Evolutionary conservation across 1,140 invertebrate species (phyloP).

Genomic region (Augochlora pura): DNA sequence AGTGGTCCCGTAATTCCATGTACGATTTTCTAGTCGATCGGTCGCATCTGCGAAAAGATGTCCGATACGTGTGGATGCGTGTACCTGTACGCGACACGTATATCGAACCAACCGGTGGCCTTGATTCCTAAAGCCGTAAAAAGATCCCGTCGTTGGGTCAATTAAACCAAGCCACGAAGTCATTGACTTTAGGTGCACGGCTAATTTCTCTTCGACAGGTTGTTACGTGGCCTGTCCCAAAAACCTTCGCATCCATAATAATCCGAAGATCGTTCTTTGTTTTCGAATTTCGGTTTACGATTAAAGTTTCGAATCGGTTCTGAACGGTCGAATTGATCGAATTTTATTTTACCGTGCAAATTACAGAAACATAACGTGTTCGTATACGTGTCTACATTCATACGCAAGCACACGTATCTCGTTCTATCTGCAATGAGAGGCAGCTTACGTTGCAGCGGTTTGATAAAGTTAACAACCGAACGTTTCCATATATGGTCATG

Average conservation of each 20-base stretch:
- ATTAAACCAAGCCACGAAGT: conserved; percentile 73
- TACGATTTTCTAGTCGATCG: neutral
- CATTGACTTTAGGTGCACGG: conserved; percentile 65
- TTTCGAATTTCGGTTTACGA: neutral
- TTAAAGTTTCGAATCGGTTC: neutral
- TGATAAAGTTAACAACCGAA: conserved; percentile 7
- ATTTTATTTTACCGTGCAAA: too few relatives aligned
- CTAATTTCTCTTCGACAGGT: conserved; percentile 60
- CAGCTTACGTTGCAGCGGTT: neutral
- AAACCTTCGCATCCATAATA: conserved; percentile 12
- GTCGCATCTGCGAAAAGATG: conserved; percentile 13
- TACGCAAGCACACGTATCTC: too few relatives aligned
- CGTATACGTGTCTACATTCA: too few relatives aligned
- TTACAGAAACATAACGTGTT: too few relatives aligned
- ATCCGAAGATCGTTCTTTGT: neutral
- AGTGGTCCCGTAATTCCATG: neutral
- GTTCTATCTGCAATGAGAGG: neutral
- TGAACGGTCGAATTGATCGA: too few relatives aligned
- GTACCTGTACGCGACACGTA: conserved; percentile 7
- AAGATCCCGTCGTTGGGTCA: conserved; percentile 63
- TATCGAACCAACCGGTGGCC: conserved; percentile 44
- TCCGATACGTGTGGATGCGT: neutral
- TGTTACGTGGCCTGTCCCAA: conserved; percentile 16
- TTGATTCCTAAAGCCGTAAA: conserved; percentile 68
- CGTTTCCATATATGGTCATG: conserved; percentile 26